phyloP scores from a whole-genome alignment of 2,888 invertebrate genomes.

The Malthinus flaveolus region DNA sequence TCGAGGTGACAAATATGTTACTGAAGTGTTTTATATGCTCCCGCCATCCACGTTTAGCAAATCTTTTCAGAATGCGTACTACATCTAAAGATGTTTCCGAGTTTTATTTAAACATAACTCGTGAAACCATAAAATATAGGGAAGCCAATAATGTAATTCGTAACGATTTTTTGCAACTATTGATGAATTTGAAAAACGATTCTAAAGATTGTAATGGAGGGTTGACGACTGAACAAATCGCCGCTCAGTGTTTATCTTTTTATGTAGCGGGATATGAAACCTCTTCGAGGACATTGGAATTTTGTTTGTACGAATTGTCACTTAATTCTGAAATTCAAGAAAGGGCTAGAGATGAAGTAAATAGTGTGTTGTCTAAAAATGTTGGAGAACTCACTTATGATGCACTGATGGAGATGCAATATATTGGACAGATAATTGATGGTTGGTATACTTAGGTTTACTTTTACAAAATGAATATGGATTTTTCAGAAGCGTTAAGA shows the following conservation, averaged over 20 bases:
- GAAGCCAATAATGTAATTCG: conserved; percentile 36
- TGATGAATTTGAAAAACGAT: conserved; percentile 39
- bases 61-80: conserved; percentile 30
- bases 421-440: conserved; percentile 53
- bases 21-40: conserved; percentile 49
- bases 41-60: conserved; percentile 53
- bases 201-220: not conserved
- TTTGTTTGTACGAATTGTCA: conserved; percentile 52
- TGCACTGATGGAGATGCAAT: conserved; percentile 53
- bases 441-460: conserved; percentile 34
- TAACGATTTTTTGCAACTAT: conserved; percentile 50
- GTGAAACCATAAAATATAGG: conserved; percentile 37
- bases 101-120: conserved; percentile 40
- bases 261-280: conserved; percentile 58
- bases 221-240: conserved; percentile 38
- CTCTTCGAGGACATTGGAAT: conserved; percentile 52
- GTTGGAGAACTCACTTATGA: conserved; percentile 52
- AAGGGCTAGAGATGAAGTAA: conserved; percentile 52
- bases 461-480: not conserved
- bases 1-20: conserved; percentile 11
- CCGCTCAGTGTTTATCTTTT: conserved; percentile 54
- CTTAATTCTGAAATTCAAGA: conserved; percentile 52
- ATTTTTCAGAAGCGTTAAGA: conserved; percentile 44
- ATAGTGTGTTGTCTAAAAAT: conserved; percentile 39
- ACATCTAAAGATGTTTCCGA: conserved; percentile 33